Base-by-base conservation (phyloP, 2,113 vertebrate genomes). In the Daboia siamensis region DNA sequence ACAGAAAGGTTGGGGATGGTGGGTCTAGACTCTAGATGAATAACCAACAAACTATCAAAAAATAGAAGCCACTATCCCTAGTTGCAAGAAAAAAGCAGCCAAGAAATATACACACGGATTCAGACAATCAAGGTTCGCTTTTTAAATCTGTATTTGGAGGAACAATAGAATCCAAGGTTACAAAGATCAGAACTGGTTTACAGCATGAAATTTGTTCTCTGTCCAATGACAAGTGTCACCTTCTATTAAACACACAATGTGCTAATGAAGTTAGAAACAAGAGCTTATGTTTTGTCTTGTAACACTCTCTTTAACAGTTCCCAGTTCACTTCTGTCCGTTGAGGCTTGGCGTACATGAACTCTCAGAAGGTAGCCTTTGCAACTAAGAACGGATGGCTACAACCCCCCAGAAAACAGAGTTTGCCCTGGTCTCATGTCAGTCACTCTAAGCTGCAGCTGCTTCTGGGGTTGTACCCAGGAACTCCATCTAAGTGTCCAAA, bases 101-200 rank as follows among this genome's bases (percentile, higher is more conserved):
- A 95, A 93, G 94, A 39, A 57, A 44, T 0, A 91, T 94, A 96
- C 90, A 96, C 93, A 54, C 57, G 54, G 1, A 91, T 85, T 90
- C 94, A 94, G 96, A 91, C 96, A 95, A 97, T 96, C n/a, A 11
- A 13, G 86, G 90, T 94, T 96, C 93, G 96, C 94, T 91, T 92
- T 97, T 95, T 96, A 95, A 95, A 95, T 97, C 94, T 96, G 93
- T 94, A 96, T 96, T 97, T 48, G 93, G 95, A 97, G 94, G 96
- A 95, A 95, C 94, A 95, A 93, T 93, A 93, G 94, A 86, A 93
- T 96, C 87, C 92, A 96, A 94, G 95, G 90, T 96, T 95, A 97
- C 96, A 97, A 93, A 96, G 97, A 89, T 46, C 23, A 91, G 93
- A 94, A 57, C 91, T 91, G 95, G 95, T 96, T 94, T 54, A 96